Evolutionary conservation across 2,888 invertebrate genomes (phyloP), one percentile per base, ranked within the genome.

Genomic region (Drosophila diplacantha): DNA sequence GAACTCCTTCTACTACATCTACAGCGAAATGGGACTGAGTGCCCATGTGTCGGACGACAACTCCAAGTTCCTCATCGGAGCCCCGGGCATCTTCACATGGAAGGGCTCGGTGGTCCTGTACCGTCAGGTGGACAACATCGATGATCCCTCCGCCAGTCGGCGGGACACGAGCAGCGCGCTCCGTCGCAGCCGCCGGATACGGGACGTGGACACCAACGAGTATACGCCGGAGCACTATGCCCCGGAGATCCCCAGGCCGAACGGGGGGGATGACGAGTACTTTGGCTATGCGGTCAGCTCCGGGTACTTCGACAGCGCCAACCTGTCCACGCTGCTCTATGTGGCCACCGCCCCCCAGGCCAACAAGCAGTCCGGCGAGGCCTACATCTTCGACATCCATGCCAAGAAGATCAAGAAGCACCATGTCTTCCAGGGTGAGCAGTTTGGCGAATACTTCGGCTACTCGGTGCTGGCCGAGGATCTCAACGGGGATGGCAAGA

Each of bases 391-490:
- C 39, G 87, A 88, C 51, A 78, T 86, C 29, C 63, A 43, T 7
- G 75, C 74, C 14, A 68, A 75, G 0, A 71, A 72, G 11, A 87
- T 88, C 22, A 77, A 77, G 4, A 85, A 85, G 41, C 78, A 75
- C 46, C 81, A 81, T 38, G 85, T 85, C 16, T 89, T 89, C 57
- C 81, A 82, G 4, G 91, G 92, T 0, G 76, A 85, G 12, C 90
- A 91, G 70, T 86, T 91, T 57, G 93, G 93, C 0, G 92, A 92
- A 76, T 93, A 92, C 83, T 93, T 92, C 77, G 93, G 93, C 0
- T 90, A 91, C 22, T 85, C 91, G 3, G 75, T 93, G 11, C 85
- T 91, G 16, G 90, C 91, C 4, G 91, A 91, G 43, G 93, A 93
- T 85, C 81, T 93, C 8, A 92, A 92, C 80, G 89, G 89, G 2